A percentile compares a stretch with the other conserved stretches of the same genome.
These are phyloP conservation scores for Agriopis leucophaearia DNA, from an alignment of 2,888 invertebrate genomes.

Conservation along the genomic window DNA sequence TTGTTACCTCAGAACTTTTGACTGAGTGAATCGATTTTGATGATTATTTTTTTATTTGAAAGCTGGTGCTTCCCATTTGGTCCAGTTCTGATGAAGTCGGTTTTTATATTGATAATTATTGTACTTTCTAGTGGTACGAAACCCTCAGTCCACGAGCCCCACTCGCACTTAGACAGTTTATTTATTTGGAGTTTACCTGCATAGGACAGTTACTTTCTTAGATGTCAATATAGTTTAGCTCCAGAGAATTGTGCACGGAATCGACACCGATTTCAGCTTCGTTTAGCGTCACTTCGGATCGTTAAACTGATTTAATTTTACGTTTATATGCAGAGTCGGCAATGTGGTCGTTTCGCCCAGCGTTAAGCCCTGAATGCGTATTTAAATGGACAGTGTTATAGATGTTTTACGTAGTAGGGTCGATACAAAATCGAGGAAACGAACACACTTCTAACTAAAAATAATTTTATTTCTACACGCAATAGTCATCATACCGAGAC, in stretches of 20 bases:
- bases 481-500: not conserved
- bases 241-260: not conserved
- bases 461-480: too few relatives aligned
- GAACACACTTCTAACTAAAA: not conserved
- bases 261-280: conserved; percentile 9
- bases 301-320: conserved; percentile 29
- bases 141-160: too few relatives aligned
- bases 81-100: too few relatives aligned
- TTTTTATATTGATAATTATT: too few relatives aligned
- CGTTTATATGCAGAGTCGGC: conserved; percentile 26
- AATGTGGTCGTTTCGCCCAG: not conserved
- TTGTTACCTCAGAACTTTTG: too few relatives aligned
- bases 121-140: too few relatives aligned
- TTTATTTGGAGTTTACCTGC: not conserved
- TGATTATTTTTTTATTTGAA: too few relatives aligned
- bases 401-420: not conserved
- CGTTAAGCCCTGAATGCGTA: not conserved
- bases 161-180: too few relatives aligned
- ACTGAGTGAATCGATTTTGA: too few relatives aligned
- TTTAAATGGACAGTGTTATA: not conserved
- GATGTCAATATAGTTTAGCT: not conserved
- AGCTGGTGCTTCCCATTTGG: too few relatives aligned
- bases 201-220: not conserved
- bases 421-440: not conserved
- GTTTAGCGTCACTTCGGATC: conserved; percentile 12